Evolutionary conservation across 2,888 invertebrate genomes (phyloP), one percentile per base, ranked within the genome.

Genomic region (Acrocyrtus sp.): DNA sequence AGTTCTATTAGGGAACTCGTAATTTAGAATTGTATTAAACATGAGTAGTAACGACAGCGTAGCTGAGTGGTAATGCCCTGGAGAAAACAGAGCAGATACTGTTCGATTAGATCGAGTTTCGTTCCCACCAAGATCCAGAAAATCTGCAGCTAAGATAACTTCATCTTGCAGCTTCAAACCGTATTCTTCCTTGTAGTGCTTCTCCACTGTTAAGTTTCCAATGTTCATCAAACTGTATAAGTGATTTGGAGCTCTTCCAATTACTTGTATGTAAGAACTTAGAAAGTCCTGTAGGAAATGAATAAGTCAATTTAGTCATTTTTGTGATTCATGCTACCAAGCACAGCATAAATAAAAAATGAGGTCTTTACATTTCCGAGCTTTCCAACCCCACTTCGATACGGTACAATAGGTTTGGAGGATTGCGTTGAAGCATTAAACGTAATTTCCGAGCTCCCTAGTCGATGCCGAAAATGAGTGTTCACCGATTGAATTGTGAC

Each of bases 61-160:
- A 4, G 58, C 67, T 5, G 72, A 27, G 15, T 72, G 72, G 24
- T 41, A 62, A 24, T 56, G 39, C 4, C 47, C 62, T 0, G 68
- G 29, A 3, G 75, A 75, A 57, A 72, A 75, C 15, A 63, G 2
- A 2, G 72, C 68, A 15, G 39, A 61, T 4, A 74, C 60, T 22
- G 27, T 51, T 2, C 17, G 12, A 8, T 24, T 26, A n/a, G 24
- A 8, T 17, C 21, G 6, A n/a, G n/a, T 19, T 1, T n/a, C n/a
- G n/a, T n/a, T n/a, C n/a, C n/a, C n/a, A 5, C 34, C 34, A 8
- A 8, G 34, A 12, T 68, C 43, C 1, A 61, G 54, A 26, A 69
- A 61, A 21, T 69, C 69, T 6, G 61, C 69, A 22, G 53, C 69
- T 5, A 69, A 12, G 26, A 47, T n/a, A 22, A 61, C 41, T 39